Evolutionary conservation across 2,888 invertebrate species (phyloP), one percentile per base, ranked within the genome.

Genomic region (Tubulanus polymorphus): DNA sequence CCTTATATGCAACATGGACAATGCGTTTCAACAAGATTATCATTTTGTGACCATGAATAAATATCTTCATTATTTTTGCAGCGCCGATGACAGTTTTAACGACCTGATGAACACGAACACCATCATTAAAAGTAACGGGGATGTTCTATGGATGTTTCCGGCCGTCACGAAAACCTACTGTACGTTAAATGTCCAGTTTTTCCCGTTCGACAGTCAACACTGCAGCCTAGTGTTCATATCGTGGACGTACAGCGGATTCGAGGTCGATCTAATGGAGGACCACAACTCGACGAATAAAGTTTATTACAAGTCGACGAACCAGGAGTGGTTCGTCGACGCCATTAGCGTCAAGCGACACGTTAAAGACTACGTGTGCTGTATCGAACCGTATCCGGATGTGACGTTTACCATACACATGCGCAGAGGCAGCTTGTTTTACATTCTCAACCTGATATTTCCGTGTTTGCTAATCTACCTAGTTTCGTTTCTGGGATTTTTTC

Each of bases 301-400:
- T 27, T 68, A 86, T 87, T 59, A 88, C 87, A 67, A 89, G 88
- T 81, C 91, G 89, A 78, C 88, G 23, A 91, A 91, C 74, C 90
- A 90, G 2, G 91, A 91, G 79, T 92, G 91, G 75, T 89, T 90
- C 76, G 80, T 91, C 63, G 69, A 78, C 27, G 68, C 72, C 6
- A 68, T 68, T 27, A 59, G 56, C 6, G 60, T 61, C 10, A 52
- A 56, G 20, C 49, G 68, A 8, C 57, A 63, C 51, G 63, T 51
- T 25, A 62, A 62, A 54, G 51, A 58, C 20, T 69, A 68, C 49
- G 68, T 66, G 35, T 68, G 68, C 56, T 69, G 68, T 51, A 48
- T 51, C 26, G 66, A 69, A 51, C 65, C 64, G 1, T 68, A 67
- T 41, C 68, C 68, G 2, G 68, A 68, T 52, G 64, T 68, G 10